Percentiles rank a stretch among this genome's conserved stretches.
These are phyloP conservation scores for Sorex fumeus DNA, from an alignment of 2,113 vertebrate species.

Conservation along the genomic window DNA sequence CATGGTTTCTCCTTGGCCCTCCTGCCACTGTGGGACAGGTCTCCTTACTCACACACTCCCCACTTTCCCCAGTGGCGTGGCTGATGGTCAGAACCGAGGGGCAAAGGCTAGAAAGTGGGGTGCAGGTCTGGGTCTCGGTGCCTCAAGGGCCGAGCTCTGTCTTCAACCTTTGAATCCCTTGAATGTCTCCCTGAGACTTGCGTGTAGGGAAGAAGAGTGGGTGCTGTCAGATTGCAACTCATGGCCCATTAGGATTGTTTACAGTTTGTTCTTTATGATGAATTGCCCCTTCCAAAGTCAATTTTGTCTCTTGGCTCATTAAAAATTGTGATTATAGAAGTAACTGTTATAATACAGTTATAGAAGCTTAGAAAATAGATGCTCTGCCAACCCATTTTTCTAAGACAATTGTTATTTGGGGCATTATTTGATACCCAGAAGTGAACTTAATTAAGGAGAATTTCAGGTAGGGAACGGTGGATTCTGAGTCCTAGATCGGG, in stretches of 20 bases:
- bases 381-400: not conserved
- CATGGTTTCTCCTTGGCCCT: not conserved
- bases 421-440: constrained; percentile 34
- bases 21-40: too few species aligned
- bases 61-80: not conserved
- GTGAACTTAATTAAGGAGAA: constrained; percentile 29
- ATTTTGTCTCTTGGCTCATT: constrained; percentile 68
- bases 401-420: constrained; percentile 37
- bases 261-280: constrained; percentile 66
- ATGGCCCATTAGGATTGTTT: constrained; percentile 69
- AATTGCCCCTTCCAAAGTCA: constrained; percentile 68
- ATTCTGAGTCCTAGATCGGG: not conserved
- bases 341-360: constrained; percentile 36
- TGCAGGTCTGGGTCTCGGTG: not conserved
- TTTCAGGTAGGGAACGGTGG: not conserved
- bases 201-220: constrained; percentile 53
- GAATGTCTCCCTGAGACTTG: not conserved
- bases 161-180: not conserved
- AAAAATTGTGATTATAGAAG: constrained; percentile 62
- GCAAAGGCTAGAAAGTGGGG: not conserved
- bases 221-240: constrained; percentile 69
- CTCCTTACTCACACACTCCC: not conserved
- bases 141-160: not conserved
- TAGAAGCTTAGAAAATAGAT: constrained; percentile 49
- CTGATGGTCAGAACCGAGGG: not conserved